These are phyloP conservation scores for Troglohyphantes excavatus DNA, from an alignment of 2,888 invertebrate species.

Conservation along the genomic window DNA sequence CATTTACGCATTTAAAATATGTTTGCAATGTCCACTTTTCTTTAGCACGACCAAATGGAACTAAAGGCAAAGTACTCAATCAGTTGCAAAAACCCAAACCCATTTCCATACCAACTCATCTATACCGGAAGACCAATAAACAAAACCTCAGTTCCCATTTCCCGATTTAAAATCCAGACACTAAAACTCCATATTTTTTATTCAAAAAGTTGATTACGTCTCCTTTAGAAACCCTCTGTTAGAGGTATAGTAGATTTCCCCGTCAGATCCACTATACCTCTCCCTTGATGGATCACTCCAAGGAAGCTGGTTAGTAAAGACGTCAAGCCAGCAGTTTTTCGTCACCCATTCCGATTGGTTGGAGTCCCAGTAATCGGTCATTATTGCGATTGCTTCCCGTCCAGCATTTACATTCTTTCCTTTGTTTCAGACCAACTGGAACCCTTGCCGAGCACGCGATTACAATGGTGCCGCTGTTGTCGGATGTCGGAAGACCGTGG, in stretches of 20 bases:
- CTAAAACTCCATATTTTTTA: slow-evolving; percentile 4
- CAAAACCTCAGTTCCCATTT: neutral
- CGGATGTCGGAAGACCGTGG: neutral
- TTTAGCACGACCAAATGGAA: too few species aligned
- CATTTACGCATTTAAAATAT: too few species aligned
- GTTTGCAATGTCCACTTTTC: too few species aligned
- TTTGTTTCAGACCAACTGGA: slow-evolving; percentile 67
- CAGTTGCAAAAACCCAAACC: too few species aligned
- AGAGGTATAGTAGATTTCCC: too few species aligned
- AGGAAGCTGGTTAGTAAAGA: slow-evolving; percentile 64
- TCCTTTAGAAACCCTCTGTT: slow-evolving; percentile 5
- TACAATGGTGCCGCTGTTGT: slow-evolving; percentile 23
- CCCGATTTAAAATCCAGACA: neutral
- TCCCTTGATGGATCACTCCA: slow-evolving; percentile 35
- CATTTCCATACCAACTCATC: too few species aligned
- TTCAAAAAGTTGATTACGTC: neutral
- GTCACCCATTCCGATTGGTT: slow-evolving; percentile 54
- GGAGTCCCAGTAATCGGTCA: slow-evolving; percentile 49
- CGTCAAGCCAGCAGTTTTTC: slow-evolving; percentile 62
- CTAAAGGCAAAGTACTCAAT: too few species aligned
- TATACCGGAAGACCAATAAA: too few species aligned
- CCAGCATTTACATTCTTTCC: slow-evolving; percentile 63
- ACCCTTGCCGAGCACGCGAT: slow-evolving; percentile 57
- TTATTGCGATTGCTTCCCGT: slow-evolving; percentile 66
- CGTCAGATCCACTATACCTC: slow-evolving; percentile 48